Percentiles rank a stretch among this genome's conserved stretches.
These are phyloP conservation scores for Hippocampus guttulatus DNA, from an alignment of 2,113 vertebrate species.

Conservation along the genomic window DNA sequence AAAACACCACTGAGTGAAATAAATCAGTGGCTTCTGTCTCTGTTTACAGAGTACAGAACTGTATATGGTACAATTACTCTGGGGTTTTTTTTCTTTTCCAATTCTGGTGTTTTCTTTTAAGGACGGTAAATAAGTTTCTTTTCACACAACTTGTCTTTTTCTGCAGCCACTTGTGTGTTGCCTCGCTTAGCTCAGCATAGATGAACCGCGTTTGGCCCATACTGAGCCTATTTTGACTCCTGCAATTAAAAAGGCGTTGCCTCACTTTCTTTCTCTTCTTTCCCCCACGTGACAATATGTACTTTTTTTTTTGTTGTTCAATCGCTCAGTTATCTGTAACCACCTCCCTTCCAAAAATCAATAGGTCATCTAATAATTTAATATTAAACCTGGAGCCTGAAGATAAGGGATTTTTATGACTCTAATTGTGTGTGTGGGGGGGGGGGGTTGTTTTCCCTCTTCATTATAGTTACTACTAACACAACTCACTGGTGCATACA, in stretches of 20 bases:
- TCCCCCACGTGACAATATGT: neutral
- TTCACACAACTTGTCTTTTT: conserved; percentile 42
- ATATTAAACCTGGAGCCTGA: conserved; percentile 48
- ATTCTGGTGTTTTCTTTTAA: conserved; percentile 15
- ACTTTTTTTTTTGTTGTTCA: conserved; percentile 5
- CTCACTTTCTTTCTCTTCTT: conserved; percentile 3
- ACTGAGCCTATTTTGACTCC: conserved; percentile 22
- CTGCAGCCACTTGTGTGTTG: conserved; percentile 42
- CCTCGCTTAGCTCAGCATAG: conserved; percentile 43
- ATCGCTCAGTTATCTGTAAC: conserved; percentile 10
- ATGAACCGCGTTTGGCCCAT: conserved; percentile 47
- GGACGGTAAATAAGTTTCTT: conserved; percentile 27
- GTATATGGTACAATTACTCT: neutral
- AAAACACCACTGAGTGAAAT: neutral
- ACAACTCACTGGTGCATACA: conserved; percentile 55
- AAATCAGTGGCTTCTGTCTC: neutral
- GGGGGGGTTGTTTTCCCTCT: too few species aligned
- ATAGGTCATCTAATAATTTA: conserved; percentile 42
- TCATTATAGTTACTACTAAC: conserved; percentile 54
- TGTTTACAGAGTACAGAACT: neutral
- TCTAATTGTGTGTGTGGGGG: too few species aligned
- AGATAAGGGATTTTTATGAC: conserved; percentile 55
- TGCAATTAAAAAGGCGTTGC: conserved; percentile 20
- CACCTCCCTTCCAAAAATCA: conserved; percentile 7
- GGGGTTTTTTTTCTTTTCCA: neutral